These are phyloP conservation scores for Metopolophium dirhodum DNA, from an alignment of 1,140 invertebrate genomes.

Conservation along the genomic window DNA sequence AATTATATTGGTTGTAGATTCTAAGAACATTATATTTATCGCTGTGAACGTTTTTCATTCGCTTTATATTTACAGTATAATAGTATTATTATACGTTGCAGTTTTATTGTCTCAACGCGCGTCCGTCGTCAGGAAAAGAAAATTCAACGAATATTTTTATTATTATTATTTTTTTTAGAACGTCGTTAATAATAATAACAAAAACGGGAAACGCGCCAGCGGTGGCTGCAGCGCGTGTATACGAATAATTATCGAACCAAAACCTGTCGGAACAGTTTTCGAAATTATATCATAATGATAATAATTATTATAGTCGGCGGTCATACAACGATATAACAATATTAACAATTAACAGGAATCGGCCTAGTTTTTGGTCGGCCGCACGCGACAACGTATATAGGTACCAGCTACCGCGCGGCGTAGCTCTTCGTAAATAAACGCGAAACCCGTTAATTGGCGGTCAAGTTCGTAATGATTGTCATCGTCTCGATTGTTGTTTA, in stretches of 20 bases:
- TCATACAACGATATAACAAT: neutral
- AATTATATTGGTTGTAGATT: neutral
- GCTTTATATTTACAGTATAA: neutral
- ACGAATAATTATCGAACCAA: conserved; percentile 20
- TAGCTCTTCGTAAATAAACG: neutral
- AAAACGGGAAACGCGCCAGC: conserved; percentile 2
- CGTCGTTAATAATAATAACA: neutral
- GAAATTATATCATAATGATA: conserved; percentile 23
- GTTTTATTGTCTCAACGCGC: neutral
- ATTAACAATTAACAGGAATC: neutral
- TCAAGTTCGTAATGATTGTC: neutral
- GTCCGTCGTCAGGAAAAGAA: neutral
- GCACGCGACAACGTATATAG: neutral
- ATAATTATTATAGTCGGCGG: neutral
- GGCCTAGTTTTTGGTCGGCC: conserved; percentile 16
- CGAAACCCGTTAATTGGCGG: conserved; percentile 6
- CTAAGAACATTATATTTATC: neutral
- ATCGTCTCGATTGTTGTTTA: neutral
- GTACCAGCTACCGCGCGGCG: neutral
- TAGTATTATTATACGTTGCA: neutral
- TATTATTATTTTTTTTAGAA: neutral
- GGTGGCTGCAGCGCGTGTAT: neutral
- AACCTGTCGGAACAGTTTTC: conserved; percentile 29
- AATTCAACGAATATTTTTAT: neutral
- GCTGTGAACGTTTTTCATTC: neutral